Conservation (phyloP, 2,888 invertebrate species). For the Carabus problematicus region DNA sequence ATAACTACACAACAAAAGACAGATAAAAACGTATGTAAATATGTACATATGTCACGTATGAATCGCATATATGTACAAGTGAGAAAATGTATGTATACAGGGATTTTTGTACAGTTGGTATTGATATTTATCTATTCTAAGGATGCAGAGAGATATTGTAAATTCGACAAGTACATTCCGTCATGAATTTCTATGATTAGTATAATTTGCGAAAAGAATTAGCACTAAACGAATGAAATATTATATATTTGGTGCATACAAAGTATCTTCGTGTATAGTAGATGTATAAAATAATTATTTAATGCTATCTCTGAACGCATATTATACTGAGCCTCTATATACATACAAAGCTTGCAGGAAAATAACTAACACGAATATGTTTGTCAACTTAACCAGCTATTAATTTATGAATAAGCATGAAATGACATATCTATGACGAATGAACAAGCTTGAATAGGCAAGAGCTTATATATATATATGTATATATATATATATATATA, state of each 20-base stretch:
- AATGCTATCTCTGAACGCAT: too few species aligned
- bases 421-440: constrained; percentile 11
- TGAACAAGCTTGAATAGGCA: constrained; percentile 11
- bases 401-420: constrained; percentile 21
- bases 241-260: too few species aligned
- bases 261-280: too few species aligned
- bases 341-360: not conserved
- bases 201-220: too few species aligned
- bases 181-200: too few species aligned
- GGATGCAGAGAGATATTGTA: too few species aligned
- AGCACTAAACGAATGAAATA: too few species aligned
- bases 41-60: constrained; percentile 3
- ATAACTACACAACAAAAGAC: constrained; percentile 4
- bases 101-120: too few species aligned
- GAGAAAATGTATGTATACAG: not conserved
- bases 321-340: not conserved
- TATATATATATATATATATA: constrained; percentile 5
- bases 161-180: too few species aligned
- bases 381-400: constrained; percentile 12
- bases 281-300: too few species aligned
- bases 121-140: too few species aligned
- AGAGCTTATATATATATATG: constrained; percentile 13
- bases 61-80: constrained; percentile 7
- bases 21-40: not conserved
- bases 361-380: too few species aligned